Evolutionary conservation across 2,113 vertebrate species (phyloP).

Genomic region (Pholis gunnellus): DNA sequence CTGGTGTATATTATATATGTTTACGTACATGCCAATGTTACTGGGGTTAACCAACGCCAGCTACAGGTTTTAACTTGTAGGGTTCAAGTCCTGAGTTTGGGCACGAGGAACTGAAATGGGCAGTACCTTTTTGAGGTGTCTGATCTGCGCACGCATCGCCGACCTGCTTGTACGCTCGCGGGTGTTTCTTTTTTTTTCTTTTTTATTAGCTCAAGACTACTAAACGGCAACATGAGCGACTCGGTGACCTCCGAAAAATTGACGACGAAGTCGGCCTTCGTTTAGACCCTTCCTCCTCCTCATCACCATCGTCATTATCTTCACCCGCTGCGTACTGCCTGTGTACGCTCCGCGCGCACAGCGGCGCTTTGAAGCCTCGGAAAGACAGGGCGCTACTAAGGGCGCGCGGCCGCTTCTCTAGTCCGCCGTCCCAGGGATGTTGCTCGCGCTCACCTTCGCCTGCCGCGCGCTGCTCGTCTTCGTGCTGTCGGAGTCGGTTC

Average conservation of each 20-base stretch:
- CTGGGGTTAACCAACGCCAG: too few relatives aligned
- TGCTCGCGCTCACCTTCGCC: conserved; percentile 65
- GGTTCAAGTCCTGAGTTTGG: not conserved
- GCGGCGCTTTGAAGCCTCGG: not conserved
- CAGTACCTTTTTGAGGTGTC: not conserved
- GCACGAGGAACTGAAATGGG: conserved; percentile 29
- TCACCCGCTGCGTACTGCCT: not conserved
- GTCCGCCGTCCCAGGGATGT: conserved; percentile 37
- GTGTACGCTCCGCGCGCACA: not conserved
- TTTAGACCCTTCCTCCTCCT: not conserved
- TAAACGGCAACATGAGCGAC: not conserved
- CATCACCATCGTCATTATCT: not conserved
- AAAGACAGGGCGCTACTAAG: not conserved
- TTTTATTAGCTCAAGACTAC: not conserved
- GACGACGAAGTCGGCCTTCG: not conserved
- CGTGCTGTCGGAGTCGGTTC: conserved; percentile 48
- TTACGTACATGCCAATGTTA: too few relatives aligned
- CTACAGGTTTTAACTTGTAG: not conserved
- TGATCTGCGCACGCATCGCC: not conserved
- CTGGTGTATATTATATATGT: too few relatives aligned
- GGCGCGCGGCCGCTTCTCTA: conserved; percentile 35
- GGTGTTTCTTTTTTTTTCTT: not conserved
- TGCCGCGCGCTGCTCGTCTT: conserved; percentile 65
- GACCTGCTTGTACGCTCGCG: not conserved
- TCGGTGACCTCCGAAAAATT: rapidly evolving